Base-by-base conservation (phyloP, 1,140 invertebrate genomes). In the Pseudomyrmex cubaensis region DNA sequence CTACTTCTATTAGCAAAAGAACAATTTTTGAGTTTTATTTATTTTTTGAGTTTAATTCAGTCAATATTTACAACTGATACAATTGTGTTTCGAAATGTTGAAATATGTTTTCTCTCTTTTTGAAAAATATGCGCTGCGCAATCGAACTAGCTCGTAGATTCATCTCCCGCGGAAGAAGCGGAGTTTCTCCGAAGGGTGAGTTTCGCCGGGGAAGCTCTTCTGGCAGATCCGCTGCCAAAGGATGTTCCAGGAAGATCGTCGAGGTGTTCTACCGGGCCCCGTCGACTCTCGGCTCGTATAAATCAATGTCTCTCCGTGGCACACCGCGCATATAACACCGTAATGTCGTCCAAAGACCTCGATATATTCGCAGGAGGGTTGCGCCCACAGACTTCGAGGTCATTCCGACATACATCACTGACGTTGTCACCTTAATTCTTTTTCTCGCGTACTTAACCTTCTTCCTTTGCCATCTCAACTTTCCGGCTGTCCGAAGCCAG, bases 231-330 rank as follows among this genome's bases (percentile, higher is more conserved):
- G 46, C 56, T n/a, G 69, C 64, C 70, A 62, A 48, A 62, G 82
- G 82, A 59, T 70, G 56, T 50, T 56, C 48, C 22, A 20, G 13
- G 56, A 84, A 87, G 86, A 35, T 35, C 35, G 57, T 63, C 59
- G 75, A 73, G 72, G 9, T 50, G 76, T 61, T 57, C 63, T 20
- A 57, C 62, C 63, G 64, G 13, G 35, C 35, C 59, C 56, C 66
- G 82, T 85, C 86, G 87, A 48, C 78, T 73, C 64, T 83, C 48
- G 73, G 56, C 54, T 73, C 57, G 57, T 91, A 91, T 91, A 91
- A 91, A 91, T 91, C 90, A 91, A 91, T 82, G 90, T 91, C 90
- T 83, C 83, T 91, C 78, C 82, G 64, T 67, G 85, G 84, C 85
- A 85, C 74, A 78, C 61, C 59, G 75, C 82, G 74, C 86, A 85